Evolutionary conservation across 2,888 invertebrate species (phyloP).

Genomic region (Xylocampa areola): DNA sequence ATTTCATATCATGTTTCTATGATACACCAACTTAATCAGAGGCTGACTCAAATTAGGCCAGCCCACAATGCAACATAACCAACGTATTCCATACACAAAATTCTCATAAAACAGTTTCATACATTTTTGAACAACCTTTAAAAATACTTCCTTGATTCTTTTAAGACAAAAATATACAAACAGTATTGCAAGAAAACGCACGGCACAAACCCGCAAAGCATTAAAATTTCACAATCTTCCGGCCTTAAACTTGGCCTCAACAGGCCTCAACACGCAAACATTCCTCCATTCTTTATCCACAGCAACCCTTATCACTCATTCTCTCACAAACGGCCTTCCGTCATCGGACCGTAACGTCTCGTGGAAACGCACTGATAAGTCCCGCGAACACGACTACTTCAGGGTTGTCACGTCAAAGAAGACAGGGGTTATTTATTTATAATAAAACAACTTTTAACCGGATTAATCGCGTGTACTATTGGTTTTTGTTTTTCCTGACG

Average conservation of each 20-base stretch:
- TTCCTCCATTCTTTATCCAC: constrained; percentile 31
- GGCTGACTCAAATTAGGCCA: too few species aligned
- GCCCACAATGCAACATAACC: too few species aligned
- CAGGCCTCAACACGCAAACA: constrained; percentile 16
- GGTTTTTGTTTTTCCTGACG: too few species aligned
- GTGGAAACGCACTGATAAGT: constrained; percentile 48
- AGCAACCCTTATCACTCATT: constrained; percentile 57
- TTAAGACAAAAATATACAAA: too few species aligned
- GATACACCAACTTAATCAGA: too few species aligned
- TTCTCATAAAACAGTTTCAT: too few species aligned
- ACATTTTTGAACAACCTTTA: too few species aligned
- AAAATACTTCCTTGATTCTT: too few species aligned
- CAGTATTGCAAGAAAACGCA: too few species aligned
- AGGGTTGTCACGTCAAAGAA: constrained; percentile 24
- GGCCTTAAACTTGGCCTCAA: background rate
- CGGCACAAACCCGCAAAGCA: background rate
- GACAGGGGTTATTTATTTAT: background rate
- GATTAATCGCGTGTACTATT: constrained; percentile 1
- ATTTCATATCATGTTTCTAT: too few species aligned
- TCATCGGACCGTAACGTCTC: constrained; percentile 48
- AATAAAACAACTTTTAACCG: background rate
- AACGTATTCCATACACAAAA: too few species aligned
- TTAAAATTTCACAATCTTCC: background rate
- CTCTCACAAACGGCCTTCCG: constrained; percentile 40
- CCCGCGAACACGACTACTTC: constrained; percentile 18